phyloP scores from a whole-genome alignment of 2,113 vertebrate genomes.

The Pteropus alecto region DNA sequence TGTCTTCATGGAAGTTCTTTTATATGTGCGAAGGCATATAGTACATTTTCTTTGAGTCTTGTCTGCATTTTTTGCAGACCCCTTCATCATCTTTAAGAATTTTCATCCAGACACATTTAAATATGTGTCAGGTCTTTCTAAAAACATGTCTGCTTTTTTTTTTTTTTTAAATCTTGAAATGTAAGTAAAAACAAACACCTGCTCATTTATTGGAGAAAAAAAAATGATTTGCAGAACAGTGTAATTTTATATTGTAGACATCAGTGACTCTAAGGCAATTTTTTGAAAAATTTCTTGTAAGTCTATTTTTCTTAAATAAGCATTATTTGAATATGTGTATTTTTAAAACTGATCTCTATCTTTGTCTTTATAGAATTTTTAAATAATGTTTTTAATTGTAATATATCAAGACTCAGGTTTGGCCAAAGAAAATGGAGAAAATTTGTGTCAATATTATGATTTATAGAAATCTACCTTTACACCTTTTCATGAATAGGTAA shows the following conservation, averaged over 20 bases:
- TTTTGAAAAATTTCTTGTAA: background rate
- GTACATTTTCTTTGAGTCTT: background rate
- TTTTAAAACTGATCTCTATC: background rate
- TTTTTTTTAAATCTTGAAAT: background rate
- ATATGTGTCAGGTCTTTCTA: background rate
- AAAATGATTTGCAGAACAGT: background rate
- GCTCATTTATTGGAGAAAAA: background rate
- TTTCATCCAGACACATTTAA: background rate
- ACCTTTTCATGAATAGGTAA: background rate
- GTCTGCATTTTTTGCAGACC: background rate
- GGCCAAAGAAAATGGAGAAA: background rate
- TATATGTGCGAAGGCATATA: background rate
- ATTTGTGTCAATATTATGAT: background rate
- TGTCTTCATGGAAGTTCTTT: background rate
- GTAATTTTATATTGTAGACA: background rate
- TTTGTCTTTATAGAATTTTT: background rate
- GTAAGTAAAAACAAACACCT: background rate
- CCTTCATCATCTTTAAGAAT: background rate
- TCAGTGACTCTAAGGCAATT: background rate
- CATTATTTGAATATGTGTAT: background rate
- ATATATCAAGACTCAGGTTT: background rate
- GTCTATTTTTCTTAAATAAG: background rate
- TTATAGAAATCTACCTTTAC: background rate
- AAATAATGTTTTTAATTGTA: background rate
- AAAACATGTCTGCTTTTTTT: background rate